phyloP scores from a whole-genome alignment of 2,797 vertebrate genomes.

The Betta splendens region DNA sequence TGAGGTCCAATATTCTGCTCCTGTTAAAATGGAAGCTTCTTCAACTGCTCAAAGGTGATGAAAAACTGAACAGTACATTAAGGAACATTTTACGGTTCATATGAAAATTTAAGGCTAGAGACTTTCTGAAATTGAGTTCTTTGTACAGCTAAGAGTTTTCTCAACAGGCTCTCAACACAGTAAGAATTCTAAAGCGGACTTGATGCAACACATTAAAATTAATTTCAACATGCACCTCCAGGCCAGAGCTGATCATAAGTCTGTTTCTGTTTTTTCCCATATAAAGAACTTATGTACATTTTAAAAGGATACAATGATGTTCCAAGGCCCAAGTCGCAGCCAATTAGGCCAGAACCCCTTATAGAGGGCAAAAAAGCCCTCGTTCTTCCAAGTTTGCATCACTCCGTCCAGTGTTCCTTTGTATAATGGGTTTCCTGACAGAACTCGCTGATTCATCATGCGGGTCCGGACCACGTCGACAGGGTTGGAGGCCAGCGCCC shows the following conservation, averaged over 20 bases:
- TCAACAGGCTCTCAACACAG: too few relatives aligned
- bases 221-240: too few relatives aligned
- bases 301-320: slow-evolving; percentile 98
- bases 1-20: slow-evolving; percentile 21
- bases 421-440: slow-evolving; percentile 88
- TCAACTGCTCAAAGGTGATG: slow-evolving; percentile 96
- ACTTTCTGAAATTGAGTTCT: too few relatives aligned
- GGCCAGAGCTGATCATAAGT: neutral
- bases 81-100: slow-evolving; percentile 29
- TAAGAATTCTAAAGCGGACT: too few relatives aligned
- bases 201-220: too few relatives aligned
- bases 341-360: slow-evolving; percentile 99
- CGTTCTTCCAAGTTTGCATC: slow-evolving; percentile 94
- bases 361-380: slow-evolving; percentile 97
- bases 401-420: slow-evolving; percentile 94
- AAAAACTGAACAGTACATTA: slow-evolving; percentile 87
- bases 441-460: slow-evolving; percentile 97
- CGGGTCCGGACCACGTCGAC: slow-evolving; percentile 95
- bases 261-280: neutral
- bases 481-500: slow-evolving; percentile 95
- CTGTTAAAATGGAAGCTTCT: slow-evolving; percentile 90
- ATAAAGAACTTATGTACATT: neutral
- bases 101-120: neutral
- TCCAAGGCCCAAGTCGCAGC: slow-evolving; percentile 96
- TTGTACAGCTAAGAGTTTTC: too few relatives aligned